Evolutionary conservation across 2,113 vertebrate species (phyloP), one percentile per base, ranked within the genome.

Genomic region (Tetrao urogallus): DNA sequence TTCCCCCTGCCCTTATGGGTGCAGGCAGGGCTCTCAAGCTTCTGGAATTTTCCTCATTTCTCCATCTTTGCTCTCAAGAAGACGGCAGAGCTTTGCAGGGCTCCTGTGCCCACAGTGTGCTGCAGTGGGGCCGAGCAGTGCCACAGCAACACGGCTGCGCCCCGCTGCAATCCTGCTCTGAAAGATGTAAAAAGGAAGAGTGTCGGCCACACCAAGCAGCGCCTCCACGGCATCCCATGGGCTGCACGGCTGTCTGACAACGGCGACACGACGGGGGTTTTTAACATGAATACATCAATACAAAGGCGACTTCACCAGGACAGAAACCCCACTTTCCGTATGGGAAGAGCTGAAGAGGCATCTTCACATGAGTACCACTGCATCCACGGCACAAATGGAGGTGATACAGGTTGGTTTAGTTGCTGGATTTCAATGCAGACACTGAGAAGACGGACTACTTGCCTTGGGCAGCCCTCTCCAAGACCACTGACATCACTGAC

Each of bases 231-330:
- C n/a, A n/a, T 16, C 34, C 61, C 71, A 7, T 1, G 0, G 17
- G 74, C 50, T 52, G 18, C 66, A 61, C 27, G 25, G 10, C 2
- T n/a, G 63, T 9, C 58, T 47, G 77, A 17, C 10, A 75, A 2
- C 0, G 7, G 50, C 36, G 8, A 8, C 30, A 2, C 0, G 30
- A 5, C 0, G 2, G 1, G 42, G 50, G 65, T 47, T 57, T 67
- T 83, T 42, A 18, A 2, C 5, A 2, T 0, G 32, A 74, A 8
- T 5, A 0, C 0, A 0, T 0, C 15, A 67, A 30, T 14, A 24
- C 2, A 21, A n/a, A 58, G 75, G 82, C 50, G 88, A 63, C 64
- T 70, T 17, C 4, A 21, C 21, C 8, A 10, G 70, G 34, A 2
- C 21, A 72, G 73, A 24, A 91, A 77, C 42, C 32, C 69, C 82